These are phyloP conservation scores for Neodiprion lecontei DNA, from an alignment of 1,140 invertebrate species.

Conservation along the genomic window DNA sequence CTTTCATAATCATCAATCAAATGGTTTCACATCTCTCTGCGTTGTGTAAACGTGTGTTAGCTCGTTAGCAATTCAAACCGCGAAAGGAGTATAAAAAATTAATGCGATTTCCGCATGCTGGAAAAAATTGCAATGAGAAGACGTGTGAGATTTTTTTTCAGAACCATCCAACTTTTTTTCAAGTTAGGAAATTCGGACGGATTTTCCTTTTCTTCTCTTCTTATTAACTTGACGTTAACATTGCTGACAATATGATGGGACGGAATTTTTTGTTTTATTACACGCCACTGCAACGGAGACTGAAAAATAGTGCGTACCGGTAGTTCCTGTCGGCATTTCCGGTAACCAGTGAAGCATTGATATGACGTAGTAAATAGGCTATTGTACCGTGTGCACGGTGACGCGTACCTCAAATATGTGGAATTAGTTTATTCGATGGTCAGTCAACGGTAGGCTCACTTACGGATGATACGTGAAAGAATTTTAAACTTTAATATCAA, in stretches of 20 bases:
- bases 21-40: neutral
- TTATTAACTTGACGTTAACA: too few relatives aligned
- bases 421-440: neutral
- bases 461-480: neutral
- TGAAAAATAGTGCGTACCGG: neutral
- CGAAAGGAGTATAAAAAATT: too few relatives aligned
- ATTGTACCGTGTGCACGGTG: neutral
- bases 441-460: neutral
- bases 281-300: too few relatives aligned
- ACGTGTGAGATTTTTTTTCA: too few relatives aligned
- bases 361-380: neutral
- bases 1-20: neutral
- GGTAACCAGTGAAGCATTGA: slow-evolving; percentile 8
- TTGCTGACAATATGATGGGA: too few relatives aligned
- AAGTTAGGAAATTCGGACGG: too few relatives aligned
- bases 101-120: too few relatives aligned
- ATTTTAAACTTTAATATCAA: neutral
- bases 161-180: too few relatives aligned
- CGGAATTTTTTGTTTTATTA: too few relatives aligned
- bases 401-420: neutral
- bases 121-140: too few relatives aligned
- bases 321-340: neutral
- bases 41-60: neutral
- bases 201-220: too few relatives aligned
- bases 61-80: neutral